phyloP scores from a whole-genome alignment of 1,140 invertebrate species.

The Apis mellifera region Amel_HAv3.1 CM009945.2:4207001-4207500 shows the following conservation, averaged over 20 bases:
- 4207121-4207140: conserved; percentile 54
- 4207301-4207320: not conserved
- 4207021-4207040: conserved; percentile 53
- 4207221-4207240: conserved; percentile 32
- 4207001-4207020: not conserved
- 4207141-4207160: conserved; percentile 63
- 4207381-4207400: too few relatives aligned
- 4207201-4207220: conserved; percentile 66
- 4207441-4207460: too few relatives aligned
- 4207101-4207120: not conserved
- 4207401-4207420: too few relatives aligned
- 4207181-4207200: conserved; percentile 67
- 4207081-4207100: too few relatives aligned
- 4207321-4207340: conserved; percentile 47
- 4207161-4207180: conserved; percentile 69
- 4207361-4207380: too few relatives aligned
- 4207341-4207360: too few relatives aligned
- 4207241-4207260: conserved; percentile 3
- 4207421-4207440: too few relatives aligned
- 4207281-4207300: not conserved
- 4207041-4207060: conserved; percentile 25
- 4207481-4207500: too few relatives aligned
- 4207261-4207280: not conserved
- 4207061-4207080: conserved; percentile 27
- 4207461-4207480: too few relatives aligned